Base-by-base conservation (phyloP, 1,140 invertebrate species). In the Drosophila kikkawai region DNA sequence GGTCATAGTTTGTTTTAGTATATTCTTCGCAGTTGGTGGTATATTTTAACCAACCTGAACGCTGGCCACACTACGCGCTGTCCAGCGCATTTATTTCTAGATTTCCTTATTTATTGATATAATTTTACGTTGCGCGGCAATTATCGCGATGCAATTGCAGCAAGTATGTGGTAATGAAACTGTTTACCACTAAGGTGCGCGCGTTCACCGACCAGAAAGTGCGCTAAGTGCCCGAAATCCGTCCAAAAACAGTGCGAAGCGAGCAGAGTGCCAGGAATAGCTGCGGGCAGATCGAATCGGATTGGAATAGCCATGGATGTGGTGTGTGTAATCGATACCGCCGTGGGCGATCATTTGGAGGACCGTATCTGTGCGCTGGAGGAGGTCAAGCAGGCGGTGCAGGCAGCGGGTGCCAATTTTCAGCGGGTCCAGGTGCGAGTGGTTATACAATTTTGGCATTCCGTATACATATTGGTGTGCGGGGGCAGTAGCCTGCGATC, bases 271-370 rank as follows among this genome's bases (percentile, higher is more conserved):
- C 74, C 63, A 75, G 79, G 82, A 84, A 84, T 85, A 84, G 82
- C 78, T 57, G 48, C 58, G 56, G 48, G 42, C 50, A 58, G 39
- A 48, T 34, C 19, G 42, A 51, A 51, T 45, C 45, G 50, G n/a
- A 51, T 45, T 41, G 48, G 47, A 59, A 44, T 94, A 42, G 95
- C 94, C 74, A 98, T 98, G 96, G 97, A 98, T 93, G 97, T 99
- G 50, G 98, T 97, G 61, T 98, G 97, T 94, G 96, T 99, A 55
- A 95, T 98, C 77, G 98, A 98, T 93, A 93, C 97, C 32, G 95
- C 96, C 82, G 95, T 96, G 91, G 93, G 94, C 17, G 95, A 96
- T 76, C 94, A 96, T 93, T 93, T 97, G 58, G 91, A 93, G 51
- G 95, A 97, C 67, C 94, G 97, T 56, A 96, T 96, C 93, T 95